phyloP scores from a whole-genome alignment of 2,888 invertebrate genomes.

The Sympetrum striolatum region DNA sequence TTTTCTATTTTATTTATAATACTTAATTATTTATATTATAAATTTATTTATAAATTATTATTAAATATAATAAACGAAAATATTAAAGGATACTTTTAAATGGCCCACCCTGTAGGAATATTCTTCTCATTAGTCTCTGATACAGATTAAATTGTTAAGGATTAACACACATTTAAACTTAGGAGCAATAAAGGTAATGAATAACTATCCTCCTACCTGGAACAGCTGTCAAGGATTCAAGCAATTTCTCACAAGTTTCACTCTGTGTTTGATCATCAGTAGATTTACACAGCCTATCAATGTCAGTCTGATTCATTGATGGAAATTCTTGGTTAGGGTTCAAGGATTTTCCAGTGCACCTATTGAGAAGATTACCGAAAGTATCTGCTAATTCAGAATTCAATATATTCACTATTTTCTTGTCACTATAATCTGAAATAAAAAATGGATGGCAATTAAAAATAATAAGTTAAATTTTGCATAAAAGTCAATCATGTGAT shows the following conservation, averaged over 20 bases:
- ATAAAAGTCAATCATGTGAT: too few species aligned
- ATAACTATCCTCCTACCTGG: slow-evolving; percentile 62
- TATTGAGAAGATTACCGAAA: slow-evolving; percentile 85
- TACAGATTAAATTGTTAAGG: too few species aligned
- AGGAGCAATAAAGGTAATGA: background rate
- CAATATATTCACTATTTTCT: slow-evolving; percentile 74
- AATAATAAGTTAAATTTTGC: too few species aligned
- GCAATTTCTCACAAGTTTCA: slow-evolving; percentile 64
- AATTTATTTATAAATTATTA: too few species aligned
- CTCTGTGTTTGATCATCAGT: slow-evolving; percentile 54
- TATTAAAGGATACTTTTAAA: too few species aligned
- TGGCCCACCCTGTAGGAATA: too few species aligned
- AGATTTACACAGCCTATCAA: slow-evolving; percentile 53
- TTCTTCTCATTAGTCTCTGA: too few species aligned
- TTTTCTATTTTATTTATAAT: too few species aligned
- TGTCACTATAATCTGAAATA: slow-evolving; percentile 81
- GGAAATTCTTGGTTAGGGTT: slow-evolving; percentile 84
- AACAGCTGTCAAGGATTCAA: slow-evolving; percentile 64
- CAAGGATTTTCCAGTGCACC: slow-evolving; percentile 77
- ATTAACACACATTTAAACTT: too few species aligned
- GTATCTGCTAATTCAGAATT: slow-evolving; percentile 93
- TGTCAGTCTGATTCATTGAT: slow-evolving; percentile 61
- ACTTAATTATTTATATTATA: too few species aligned
- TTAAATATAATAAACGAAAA: too few species aligned
- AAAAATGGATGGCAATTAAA: slow-evolving; percentile 45